Evolutionary conservation across 2,797 vertebrate species (phyloP).

Genomic region (Orestias chungarensis): DNA sequence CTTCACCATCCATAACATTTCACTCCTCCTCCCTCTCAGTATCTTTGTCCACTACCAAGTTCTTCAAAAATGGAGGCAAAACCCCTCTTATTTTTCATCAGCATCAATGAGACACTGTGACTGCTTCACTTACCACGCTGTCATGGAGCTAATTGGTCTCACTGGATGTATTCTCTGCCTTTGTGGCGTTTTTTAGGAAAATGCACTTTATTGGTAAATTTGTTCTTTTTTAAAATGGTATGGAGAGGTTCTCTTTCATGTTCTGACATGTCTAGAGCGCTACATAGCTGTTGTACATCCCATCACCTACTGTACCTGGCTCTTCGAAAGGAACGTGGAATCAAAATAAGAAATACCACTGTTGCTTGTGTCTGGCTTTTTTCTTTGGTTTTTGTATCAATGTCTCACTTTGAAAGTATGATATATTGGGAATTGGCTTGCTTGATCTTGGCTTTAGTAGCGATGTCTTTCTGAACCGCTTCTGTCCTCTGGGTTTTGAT

Average conservation of each 20-base stretch:
- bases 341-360: slow-evolving; percentile 1
- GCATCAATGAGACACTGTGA: neutral
- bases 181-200: neutral
- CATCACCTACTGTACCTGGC: slow-evolving; percentile 23
- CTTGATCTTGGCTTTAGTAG: neutral
- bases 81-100: neutral
- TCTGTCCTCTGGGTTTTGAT: slow-evolving; percentile 28
- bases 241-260: slow-evolving; percentile 3
- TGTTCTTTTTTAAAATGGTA: neutral
- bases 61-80: neutral
- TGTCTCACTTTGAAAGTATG: neutral
- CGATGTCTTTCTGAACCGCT: slow-evolving; percentile 34
- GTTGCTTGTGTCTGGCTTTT: slow-evolving; percentile 4
- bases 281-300: slow-evolving; percentile 44
- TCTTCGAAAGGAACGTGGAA: neutral
- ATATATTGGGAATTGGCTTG: neutral
- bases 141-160: slow-evolving; percentile 3
- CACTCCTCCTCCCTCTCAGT: slow-evolving; percentile 4
- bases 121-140: slow-evolving; percentile 15
- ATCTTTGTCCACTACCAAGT: neutral
- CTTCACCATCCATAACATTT: neutral
- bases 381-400: neutral
- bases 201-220: rapidly evolving
- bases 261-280: slow-evolving; percentile 9
- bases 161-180: neutral